A percentile compares a stretch with the other conserved stretches of the same genome.
phyloP scores from a whole-genome alignment of 2,797 vertebrate genomes.

The Helostoma temminkii region DNA sequence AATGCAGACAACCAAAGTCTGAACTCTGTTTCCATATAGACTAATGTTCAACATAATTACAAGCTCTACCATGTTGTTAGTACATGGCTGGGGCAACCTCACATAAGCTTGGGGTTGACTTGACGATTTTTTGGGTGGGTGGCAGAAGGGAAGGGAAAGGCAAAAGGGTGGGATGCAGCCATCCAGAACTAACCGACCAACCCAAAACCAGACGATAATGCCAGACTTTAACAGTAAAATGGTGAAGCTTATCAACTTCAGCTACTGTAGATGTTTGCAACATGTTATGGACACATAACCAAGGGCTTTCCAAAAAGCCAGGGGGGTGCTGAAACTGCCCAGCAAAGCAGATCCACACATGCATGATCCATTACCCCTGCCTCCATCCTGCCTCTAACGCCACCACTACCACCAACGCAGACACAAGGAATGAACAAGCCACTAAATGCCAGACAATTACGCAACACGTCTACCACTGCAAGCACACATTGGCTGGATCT shows the following conservation, averaged over 20 bases:
- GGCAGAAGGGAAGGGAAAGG: constrained; percentile 63
- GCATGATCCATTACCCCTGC: background rate
- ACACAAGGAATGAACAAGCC: constrained; percentile 24
- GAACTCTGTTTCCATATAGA: constrained; percentile 40
- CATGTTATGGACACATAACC: too few species aligned
- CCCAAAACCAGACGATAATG: constrained; percentile 60
- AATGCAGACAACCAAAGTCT: constrained; percentile 39
- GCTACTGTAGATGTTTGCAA: constrained; percentile 46
- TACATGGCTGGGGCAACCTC: constrained; percentile 58
- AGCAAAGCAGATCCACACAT: constrained; percentile 29
- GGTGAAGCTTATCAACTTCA: constrained; percentile 58
- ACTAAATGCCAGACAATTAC: constrained; percentile 6
- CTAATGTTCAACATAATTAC: constrained; percentile 65
- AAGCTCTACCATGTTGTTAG: constrained; percentile 43
- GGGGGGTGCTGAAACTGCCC: constrained; percentile 2
- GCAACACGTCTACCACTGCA: constrained; percentile 35
- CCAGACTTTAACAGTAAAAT: constrained; percentile 61
- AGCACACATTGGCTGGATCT: constrained; percentile 3
- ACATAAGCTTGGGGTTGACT: constrained; percentile 62
- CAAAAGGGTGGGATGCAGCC: constrained; percentile 45
- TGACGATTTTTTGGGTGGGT: constrained; percentile 57
- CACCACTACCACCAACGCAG: background rate
- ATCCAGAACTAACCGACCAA: constrained; percentile 31
- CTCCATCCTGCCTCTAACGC: constrained; percentile 3
- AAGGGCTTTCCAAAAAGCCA: constrained; percentile 12